Conservation (phyloP, 2,113 vertebrate genomes). For the Pachycephala philippinensis region DNA sequence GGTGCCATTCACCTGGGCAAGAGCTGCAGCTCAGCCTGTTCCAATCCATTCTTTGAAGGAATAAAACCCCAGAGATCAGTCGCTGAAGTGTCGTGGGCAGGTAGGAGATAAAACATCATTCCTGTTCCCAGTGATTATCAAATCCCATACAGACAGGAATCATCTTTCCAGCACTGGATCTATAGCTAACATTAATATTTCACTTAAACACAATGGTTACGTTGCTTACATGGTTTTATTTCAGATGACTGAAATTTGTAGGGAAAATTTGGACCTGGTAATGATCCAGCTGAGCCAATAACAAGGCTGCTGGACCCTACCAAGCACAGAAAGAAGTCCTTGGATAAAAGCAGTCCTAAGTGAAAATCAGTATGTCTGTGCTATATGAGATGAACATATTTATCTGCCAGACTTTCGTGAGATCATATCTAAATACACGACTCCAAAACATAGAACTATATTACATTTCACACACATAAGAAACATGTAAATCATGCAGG, state of each 20-base stretch:
- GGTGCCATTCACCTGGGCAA: background rate
- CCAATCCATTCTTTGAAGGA: fast-evolving
- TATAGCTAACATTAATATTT: background rate
- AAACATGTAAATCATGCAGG: slow-evolving; percentile 1
- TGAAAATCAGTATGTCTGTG: slow-evolving; percentile 23
- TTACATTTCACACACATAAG: slow-evolving; percentile 39
- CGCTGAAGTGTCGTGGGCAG: background rate
- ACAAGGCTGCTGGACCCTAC: background rate
- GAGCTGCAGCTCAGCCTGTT: background rate
- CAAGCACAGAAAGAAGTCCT: background rate
- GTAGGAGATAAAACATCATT: background rate
- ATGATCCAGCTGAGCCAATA: background rate
- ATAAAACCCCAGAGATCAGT: fast-evolving
- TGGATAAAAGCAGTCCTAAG: background rate
- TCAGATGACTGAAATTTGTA: background rate
- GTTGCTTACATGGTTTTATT: background rate
- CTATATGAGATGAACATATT: slow-evolving; percentile 27
- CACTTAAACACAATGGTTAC: background rate
- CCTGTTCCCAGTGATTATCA: background rate
- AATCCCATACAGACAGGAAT: background rate
- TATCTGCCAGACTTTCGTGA: slow-evolving; percentile 12
- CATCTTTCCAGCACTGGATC: background rate
- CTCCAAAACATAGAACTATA: slow-evolving; percentile 10
- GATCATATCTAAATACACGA: slow-evolving; percentile 39
- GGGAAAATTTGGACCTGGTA: background rate